A percentile compares a stretch with the other conserved stretches of the same genome.
phyloP scores from a whole-genome alignment of 64 coral and sea anemone genomes.

The Pocillopora damicornis region DNA sequence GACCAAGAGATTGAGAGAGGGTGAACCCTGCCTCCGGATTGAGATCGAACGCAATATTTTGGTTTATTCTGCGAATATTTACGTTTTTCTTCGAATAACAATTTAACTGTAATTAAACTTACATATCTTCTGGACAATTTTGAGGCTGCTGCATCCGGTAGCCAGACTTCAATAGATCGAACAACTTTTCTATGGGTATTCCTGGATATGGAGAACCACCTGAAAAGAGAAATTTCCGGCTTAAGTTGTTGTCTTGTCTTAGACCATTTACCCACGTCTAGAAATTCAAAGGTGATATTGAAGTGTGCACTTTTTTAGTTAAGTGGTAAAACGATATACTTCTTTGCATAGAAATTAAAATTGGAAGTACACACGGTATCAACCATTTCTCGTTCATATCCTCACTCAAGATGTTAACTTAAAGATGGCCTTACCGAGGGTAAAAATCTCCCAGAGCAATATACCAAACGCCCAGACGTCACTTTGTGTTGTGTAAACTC shows the following conservation, averaged over 20 bases:
- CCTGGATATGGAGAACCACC: constrained; percentile 96
- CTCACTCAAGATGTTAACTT: neutral
- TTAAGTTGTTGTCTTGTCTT: neutral
- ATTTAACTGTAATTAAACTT: constrained; percentile 28
- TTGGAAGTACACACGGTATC: too few relatives aligned
- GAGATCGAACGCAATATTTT: neutral
- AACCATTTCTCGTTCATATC: too few relatives aligned
- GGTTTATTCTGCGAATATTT: neutral
- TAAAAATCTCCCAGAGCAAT: constrained; percentile 89
- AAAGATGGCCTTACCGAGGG: constrained; percentile 56
- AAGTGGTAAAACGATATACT: too few relatives aligned
- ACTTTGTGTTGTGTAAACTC: constrained; percentile 98
- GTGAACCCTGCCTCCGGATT: too few relatives aligned
- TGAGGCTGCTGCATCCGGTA: constrained; percentile 91
- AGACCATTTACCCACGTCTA: too few relatives aligned
- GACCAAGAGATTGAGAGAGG: too few relatives aligned
- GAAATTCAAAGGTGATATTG: too few relatives aligned
- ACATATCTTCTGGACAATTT: constrained; percentile 88
- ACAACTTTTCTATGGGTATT: constrained; percentile 93
- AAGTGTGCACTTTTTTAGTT: too few relatives aligned
- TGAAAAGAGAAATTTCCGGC: neutral
- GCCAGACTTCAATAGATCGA: constrained; percentile 89
- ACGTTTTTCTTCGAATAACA: neutral
- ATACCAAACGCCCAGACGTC: constrained; percentile 93
- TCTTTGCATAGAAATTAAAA: too few relatives aligned